Evolutionary conservation across 2,797 vertebrate species (phyloP).

Genomic region (Cyprinodon diabolis): DNA sequence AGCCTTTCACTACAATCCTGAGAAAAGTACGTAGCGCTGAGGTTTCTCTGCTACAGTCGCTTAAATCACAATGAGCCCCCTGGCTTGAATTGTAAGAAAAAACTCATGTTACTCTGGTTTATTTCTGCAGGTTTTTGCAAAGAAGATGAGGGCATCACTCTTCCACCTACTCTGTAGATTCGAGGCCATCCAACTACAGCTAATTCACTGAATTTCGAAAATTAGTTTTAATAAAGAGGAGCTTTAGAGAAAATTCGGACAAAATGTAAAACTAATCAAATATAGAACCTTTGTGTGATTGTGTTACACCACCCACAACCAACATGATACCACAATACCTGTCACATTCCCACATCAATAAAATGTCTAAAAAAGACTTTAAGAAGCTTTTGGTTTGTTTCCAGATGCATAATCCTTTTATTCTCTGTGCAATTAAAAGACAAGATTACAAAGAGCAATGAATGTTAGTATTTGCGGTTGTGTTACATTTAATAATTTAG

Average conservation of each 20-base stretch:
- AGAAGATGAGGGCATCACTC: neutral
- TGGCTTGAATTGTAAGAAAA: neutral
- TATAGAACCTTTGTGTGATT: neutral
- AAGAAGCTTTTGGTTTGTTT: neutral
- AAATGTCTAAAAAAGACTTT: neutral
- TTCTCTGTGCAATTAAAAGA: no score
- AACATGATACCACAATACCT: no score
- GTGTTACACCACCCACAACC: neutral
- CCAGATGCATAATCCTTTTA: no score
- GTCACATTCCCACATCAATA: neutral
- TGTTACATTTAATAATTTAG: no score
- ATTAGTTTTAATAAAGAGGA: neutral
- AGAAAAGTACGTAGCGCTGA: slow-evolving; percentile 36
- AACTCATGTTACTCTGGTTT: neutral
- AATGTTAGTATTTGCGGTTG: no score
- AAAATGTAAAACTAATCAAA: neutral
- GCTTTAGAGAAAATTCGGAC: neutral
- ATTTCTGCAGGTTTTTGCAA: slow-evolving; percentile 35
- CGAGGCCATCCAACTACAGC: neutral
- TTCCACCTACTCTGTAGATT: neutral
- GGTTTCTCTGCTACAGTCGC: neutral
- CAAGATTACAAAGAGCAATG: no score
- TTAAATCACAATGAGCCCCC: no score
- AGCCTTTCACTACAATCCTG: slow-evolving; percentile 17
- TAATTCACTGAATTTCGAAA: neutral